Percentiles rank a stretch among this genome's conserved stretches.
Conservation (phyloP, 2,113 vertebrate species). For the Apodemus speciosus region DNA sequence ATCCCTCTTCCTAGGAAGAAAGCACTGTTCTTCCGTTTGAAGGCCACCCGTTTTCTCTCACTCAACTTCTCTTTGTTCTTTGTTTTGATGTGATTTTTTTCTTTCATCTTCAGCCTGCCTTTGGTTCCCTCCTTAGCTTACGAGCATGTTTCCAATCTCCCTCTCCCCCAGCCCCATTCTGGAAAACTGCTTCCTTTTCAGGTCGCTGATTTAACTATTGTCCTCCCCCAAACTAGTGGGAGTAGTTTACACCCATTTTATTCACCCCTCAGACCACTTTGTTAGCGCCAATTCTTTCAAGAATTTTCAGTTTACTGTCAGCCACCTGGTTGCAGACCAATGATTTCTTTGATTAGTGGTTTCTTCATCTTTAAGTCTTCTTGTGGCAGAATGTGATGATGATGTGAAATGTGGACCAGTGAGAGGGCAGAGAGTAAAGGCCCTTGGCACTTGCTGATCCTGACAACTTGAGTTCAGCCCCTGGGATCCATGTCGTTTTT, state of each 20-base stretch:
- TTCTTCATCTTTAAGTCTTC: neutral
- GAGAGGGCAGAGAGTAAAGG: neutral
- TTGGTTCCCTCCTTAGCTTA: neutral
- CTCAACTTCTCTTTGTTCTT: slow-evolving; percentile 22
- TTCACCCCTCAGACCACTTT: slow-evolving; percentile 5
- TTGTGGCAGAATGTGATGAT: neutral
- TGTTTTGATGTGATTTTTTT: slow-evolving; percentile 5
- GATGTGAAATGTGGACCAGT: neutral
- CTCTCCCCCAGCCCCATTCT: neutral
- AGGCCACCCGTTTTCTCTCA: neutral
- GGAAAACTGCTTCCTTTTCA: slow-evolving; percentile 42
- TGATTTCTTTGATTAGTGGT: neutral
- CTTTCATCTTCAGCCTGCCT: slow-evolving; percentile 27
- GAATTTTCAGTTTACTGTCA: neutral
- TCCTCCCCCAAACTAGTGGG: slow-evolving; percentile 33
- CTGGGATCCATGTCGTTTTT: neutral
- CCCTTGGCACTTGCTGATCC: too few relatives aligned
- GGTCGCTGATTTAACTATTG: slow-evolving; percentile 25
- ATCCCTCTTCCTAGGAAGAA: neutral
- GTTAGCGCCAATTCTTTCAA: neutral
- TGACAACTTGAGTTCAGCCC: neutral
- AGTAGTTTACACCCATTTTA: slow-evolving; percentile 20
- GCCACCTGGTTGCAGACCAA: neutral
- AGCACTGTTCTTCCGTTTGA: neutral
- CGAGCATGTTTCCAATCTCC: neutral